phyloP scores from a whole-genome alignment of 2,113 vertebrate species.

The Nycticryphes semicollaris region DNA sequence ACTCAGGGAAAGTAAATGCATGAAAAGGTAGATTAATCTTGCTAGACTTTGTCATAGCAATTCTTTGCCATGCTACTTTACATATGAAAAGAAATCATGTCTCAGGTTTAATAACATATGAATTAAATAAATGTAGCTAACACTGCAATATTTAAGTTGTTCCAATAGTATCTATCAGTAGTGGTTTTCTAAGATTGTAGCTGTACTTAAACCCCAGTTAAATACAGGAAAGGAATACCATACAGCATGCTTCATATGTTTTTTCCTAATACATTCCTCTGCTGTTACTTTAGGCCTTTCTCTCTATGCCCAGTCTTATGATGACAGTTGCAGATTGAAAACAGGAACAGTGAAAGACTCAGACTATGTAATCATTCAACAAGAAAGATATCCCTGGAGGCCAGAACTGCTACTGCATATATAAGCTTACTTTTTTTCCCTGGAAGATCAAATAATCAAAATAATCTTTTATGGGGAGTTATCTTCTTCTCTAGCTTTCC shows the following conservation, averaged over 20 bases:
- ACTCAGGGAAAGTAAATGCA: background rate
- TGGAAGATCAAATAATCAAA: conserved; percentile 53
- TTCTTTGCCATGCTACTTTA: background rate
- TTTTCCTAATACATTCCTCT: conserved; percentile 36
- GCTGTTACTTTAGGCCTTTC: conserved; percentile 52
- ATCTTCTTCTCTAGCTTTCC: conserved; percentile 41
- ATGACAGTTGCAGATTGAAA: conserved; percentile 63
- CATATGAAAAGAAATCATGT: background rate
- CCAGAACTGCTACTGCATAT: conserved; percentile 28
- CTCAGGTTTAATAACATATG: background rate
- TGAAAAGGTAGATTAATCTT: background rate
- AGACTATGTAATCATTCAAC: conserved; percentile 48
- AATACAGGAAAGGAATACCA: background rate
- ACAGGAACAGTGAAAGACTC: conserved; percentile 57
- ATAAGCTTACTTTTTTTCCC: conserved; percentile 51
- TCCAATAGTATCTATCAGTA: background rate
- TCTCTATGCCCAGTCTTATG: conserved; percentile 45
- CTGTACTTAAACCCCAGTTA: background rate
- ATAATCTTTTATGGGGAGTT: background rate
- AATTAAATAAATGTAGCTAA: background rate
- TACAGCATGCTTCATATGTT: background rate
- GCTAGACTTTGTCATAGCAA: background rate
- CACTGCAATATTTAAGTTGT: background rate
- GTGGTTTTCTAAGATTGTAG: background rate
- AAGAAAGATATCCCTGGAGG: conserved; percentile 46